These are phyloP conservation scores for Hirtodrosophila alboralis DNA, from an alignment of 2,888 invertebrate genomes.

Conservation along the genomic window DNA sequence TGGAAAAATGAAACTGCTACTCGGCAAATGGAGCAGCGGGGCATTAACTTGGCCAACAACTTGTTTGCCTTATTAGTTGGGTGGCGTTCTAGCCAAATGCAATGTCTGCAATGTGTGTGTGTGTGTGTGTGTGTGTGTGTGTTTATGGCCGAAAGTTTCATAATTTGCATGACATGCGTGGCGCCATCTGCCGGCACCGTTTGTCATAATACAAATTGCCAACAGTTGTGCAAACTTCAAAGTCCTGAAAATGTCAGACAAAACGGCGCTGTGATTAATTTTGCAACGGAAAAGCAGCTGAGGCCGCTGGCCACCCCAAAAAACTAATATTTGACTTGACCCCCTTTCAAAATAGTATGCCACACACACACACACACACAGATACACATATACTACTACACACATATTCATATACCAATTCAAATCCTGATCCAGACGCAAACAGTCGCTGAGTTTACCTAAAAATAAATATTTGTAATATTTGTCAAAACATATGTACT, in stretches of 20 bases:
- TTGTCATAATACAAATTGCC: constrained; percentile 72
- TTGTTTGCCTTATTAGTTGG: constrained; percentile 57
- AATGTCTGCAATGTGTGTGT: constrained; percentile 18
- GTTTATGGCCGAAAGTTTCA: constrained; percentile 60
- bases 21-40: constrained; percentile 26
- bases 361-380: constrained; percentile 4
- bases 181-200: constrained; percentile 68
- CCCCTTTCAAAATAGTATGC: constrained; percentile 19
- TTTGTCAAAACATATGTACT: constrained; percentile 1
- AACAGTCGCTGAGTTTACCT: constrained; percentile 2
- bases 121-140: constrained; percentile 13
- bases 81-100: constrained; percentile 24
- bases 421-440: neutral
- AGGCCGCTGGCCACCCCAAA: constrained; percentile 11
- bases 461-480: constrained; percentile 9
- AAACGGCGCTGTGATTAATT: constrained; percentile 64
- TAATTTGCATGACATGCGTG: constrained; percentile 78
- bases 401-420: neutral
- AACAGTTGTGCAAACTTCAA: constrained; percentile 63
- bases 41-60: constrained; percentile 42
- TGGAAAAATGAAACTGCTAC: constrained; percentile 66
- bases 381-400: neutral
- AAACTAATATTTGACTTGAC: constrained; percentile 58
- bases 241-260: constrained; percentile 46
- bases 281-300: constrained; percentile 54